Evolutionary conservation across 64 coral and sea anemone genomes (phyloP).

Genomic region (Pocillopora damicornis): DNA sequence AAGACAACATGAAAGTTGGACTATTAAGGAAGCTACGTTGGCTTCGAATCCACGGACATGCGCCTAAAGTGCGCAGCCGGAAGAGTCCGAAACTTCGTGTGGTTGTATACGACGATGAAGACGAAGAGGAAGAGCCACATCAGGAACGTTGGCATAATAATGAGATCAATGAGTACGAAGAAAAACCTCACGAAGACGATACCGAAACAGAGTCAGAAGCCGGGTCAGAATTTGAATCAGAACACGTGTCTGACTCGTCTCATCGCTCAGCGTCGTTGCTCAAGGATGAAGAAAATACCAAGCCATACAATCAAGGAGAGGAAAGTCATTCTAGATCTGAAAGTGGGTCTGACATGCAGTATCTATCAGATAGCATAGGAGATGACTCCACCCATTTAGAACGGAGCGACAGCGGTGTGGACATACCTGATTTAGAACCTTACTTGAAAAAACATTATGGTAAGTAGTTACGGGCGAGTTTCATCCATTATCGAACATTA

Average conservation of each 20-base stretch:
- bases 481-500: too few species aligned
- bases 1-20: not conserved
- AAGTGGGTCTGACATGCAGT: not conserved
- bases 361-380: slow-evolving; percentile 14
- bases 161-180: not conserved
- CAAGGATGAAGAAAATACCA: not conserved
- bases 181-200: not conserved
- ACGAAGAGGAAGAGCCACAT: slow-evolving; percentile 1
- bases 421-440: not conserved
- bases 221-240: not conserved
- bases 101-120: slow-evolving; percentile 29
- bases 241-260: not conserved
- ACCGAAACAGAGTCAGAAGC: not conserved
- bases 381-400: not conserved
- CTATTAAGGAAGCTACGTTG: not conserved
- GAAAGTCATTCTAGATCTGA: not conserved
- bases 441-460: slow-evolving; percentile 11
- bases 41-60: not conserved
- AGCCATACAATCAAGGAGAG: not conserved
- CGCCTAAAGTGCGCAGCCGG: not conserved
- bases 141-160: not conserved
- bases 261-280: not conserved
- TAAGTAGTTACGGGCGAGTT: not conserved
- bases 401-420: not conserved
- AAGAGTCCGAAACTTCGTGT: slow-evolving; percentile 31